Conservation (phyloP, 2,113 vertebrate species). For the Diadophis punctatus region DNA sequence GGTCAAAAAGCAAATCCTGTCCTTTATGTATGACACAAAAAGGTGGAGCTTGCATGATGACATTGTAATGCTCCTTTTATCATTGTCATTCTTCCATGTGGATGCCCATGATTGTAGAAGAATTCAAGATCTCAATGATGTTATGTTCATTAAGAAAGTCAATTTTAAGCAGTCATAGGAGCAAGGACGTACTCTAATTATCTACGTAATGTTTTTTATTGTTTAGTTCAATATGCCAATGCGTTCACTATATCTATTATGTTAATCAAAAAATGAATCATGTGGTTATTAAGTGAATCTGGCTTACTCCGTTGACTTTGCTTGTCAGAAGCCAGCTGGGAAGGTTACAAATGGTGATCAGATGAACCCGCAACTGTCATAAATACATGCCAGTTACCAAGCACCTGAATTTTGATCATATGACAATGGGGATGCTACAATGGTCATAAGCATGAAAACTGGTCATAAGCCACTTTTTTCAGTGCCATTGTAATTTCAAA, state of each 20-base stretch:
- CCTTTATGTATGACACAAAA: background rate
- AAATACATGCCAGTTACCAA: background rate
- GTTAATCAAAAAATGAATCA: background rate
- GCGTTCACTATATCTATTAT: background rate
- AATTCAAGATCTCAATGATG: background rate
- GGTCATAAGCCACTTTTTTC: background rate
- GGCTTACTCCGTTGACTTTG: background rate
- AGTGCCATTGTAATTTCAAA: background rate
- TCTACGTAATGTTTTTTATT: background rate
- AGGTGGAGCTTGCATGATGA: background rate
- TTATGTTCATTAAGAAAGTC: background rate
- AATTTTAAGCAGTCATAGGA: background rate
- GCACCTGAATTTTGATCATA: background rate
- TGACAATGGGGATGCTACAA: background rate
- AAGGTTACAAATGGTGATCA: background rate
- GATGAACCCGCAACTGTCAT: background rate
- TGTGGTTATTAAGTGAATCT: background rate
- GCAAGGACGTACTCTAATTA: background rate
- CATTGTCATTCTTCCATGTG: background rate
- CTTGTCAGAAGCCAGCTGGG: background rate
- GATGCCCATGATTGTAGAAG: background rate
- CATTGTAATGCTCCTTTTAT: background rate
- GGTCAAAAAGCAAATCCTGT: background rate
- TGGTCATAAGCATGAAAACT: background rate
- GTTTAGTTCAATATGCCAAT: background rate